A percentile compares a stretch with the other conserved stretches of the same genome.
Conservation (phyloP, 2,113 vertebrate species). For the Oryzias melastigma region DNA sequence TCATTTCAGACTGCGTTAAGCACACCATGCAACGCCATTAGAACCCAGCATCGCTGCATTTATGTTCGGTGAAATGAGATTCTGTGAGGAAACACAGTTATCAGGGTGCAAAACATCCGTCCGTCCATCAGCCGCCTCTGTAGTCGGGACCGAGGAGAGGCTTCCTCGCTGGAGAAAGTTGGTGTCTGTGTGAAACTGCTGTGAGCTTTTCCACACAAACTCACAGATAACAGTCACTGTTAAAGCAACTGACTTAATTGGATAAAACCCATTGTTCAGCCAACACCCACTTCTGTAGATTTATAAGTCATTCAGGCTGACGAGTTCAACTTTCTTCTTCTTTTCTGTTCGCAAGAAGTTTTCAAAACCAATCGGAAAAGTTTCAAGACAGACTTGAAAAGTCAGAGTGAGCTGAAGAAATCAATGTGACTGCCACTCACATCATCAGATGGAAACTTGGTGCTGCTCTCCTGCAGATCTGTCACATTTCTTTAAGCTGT, state of each 20-base stretch:
- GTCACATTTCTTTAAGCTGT: too few species aligned
- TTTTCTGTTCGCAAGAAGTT: too few species aligned
- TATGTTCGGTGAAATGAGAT: slow-evolving; percentile 62
- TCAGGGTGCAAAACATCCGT: not conserved
- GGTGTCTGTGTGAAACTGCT: not conserved
- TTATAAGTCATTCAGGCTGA: not conserved
- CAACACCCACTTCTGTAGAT: not conserved
- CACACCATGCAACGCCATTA: slow-evolving; percentile 75
- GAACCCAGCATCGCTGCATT: slow-evolving; percentile 41
- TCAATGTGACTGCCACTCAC: too few species aligned
- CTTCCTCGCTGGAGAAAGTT: slow-evolving; percentile 40
- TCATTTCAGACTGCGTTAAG: slow-evolving; percentile 78
- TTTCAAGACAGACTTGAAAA: too few species aligned
- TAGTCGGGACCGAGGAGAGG: slow-evolving; percentile 21
- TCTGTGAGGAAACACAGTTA: slow-evolving; percentile 46
- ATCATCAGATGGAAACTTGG: too few species aligned
- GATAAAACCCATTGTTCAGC: slow-evolving; percentile 34
- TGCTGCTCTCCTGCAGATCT: too few species aligned
- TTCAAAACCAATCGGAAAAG: too few species aligned
- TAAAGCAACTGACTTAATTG: slow-evolving; percentile 27
- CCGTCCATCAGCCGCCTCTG: slow-evolving; percentile 45
- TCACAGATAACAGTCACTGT: slow-evolving; percentile 2
- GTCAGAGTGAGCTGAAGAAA: too few species aligned
- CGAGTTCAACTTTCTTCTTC: too few species aligned
- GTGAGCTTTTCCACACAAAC: slow-evolving; percentile 8